Evolutionary conservation across 2,888 invertebrate species (phyloP).

Genomic region (Limulus polyphemus): DNA sequence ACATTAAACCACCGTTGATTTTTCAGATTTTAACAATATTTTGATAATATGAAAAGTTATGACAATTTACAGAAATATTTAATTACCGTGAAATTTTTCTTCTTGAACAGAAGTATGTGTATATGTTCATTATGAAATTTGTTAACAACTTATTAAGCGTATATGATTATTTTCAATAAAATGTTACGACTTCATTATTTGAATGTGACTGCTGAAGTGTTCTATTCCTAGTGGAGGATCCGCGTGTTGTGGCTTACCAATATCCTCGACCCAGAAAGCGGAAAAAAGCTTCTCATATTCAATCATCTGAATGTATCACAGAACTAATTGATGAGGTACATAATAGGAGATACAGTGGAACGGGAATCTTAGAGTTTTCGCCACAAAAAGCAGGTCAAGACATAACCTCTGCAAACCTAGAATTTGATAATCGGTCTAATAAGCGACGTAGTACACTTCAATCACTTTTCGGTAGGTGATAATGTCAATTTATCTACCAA

Average conservation of each 20-base stretch:
- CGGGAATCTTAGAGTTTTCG: slow-evolving; percentile 55
- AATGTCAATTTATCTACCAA: too few relatives aligned
- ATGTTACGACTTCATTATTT: neutral
- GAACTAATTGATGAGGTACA: slow-evolving; percentile 30
- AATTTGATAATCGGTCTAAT: slow-evolving; percentile 45
- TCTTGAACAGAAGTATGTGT: too few relatives aligned
- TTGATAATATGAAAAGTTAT: too few relatives aligned
- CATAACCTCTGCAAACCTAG: slow-evolving; percentile 70
- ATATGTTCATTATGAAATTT: too few relatives aligned
- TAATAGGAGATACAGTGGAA: slow-evolving; percentile 54
- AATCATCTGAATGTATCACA: neutral
- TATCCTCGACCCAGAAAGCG: slow-evolving; percentile 63
- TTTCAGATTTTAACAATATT: too few relatives aligned
- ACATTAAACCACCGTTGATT: too few relatives aligned
- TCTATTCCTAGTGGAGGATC: slow-evolving; percentile 9
- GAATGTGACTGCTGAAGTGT: neutral
- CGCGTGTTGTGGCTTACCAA: slow-evolving; percentile 45
- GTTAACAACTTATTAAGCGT: too few relatives aligned
- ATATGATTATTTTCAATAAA: too few relatives aligned
- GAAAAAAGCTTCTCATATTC: neutral
- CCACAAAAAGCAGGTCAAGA: slow-evolving; percentile 77
- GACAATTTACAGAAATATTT: too few relatives aligned
- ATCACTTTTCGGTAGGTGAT: too few relatives aligned
- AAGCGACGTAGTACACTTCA: too few relatives aligned
- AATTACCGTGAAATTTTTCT: too few relatives aligned